phyloP scores from a whole-genome alignment of 1,140 invertebrate species.

The Meloidogyne exigua region DNA sequence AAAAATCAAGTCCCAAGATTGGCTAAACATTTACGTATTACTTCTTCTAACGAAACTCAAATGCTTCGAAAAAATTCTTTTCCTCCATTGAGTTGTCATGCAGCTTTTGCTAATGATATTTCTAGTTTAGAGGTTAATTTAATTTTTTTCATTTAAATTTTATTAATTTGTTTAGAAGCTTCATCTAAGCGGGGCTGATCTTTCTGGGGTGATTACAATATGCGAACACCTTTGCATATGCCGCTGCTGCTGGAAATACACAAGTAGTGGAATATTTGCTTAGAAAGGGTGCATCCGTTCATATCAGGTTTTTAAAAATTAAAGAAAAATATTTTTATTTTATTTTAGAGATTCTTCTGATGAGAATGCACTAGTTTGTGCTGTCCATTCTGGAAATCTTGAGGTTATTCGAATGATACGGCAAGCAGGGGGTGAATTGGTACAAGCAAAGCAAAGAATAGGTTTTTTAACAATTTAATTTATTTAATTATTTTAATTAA shows the following conservation, averaged over 20 bases:
- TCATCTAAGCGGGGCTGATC: conserved; percentile 71
- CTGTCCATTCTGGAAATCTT: conserved; percentile 53
- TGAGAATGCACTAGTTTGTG: conserved; percentile 55
- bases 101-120: conserved; percentile 72
- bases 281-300: conserved; percentile 79
- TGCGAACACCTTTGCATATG: conserved; percentile 78
- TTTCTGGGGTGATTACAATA: conserved; percentile 78
- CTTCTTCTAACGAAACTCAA: conserved; percentile 71
- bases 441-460: conserved; percentile 38
- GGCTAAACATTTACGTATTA: conserved; percentile 70
- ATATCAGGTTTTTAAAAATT: conserved; percentile 66
- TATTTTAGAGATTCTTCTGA: conserved; percentile 56
- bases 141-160: background rate
- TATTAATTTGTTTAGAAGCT: conserved; percentile 63
- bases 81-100: conserved; percentile 75
- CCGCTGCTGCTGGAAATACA: conserved; percentile 73
- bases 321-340: background rate
- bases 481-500: conserved; percentile 12
- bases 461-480: conserved; percentile 38
- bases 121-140: conserved; percentile 59
- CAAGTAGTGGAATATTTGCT: conserved; percentile 75
- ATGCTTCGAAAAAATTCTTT: conserved; percentile 75
- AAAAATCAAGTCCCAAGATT: conserved; percentile 55
- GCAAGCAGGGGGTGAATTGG: conserved; percentile 53
- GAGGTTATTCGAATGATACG: conserved; percentile 48